Evolutionary conservation across 2,888 invertebrate genomes (phyloP).

Genomic region (Oscheius sp.): DNA sequence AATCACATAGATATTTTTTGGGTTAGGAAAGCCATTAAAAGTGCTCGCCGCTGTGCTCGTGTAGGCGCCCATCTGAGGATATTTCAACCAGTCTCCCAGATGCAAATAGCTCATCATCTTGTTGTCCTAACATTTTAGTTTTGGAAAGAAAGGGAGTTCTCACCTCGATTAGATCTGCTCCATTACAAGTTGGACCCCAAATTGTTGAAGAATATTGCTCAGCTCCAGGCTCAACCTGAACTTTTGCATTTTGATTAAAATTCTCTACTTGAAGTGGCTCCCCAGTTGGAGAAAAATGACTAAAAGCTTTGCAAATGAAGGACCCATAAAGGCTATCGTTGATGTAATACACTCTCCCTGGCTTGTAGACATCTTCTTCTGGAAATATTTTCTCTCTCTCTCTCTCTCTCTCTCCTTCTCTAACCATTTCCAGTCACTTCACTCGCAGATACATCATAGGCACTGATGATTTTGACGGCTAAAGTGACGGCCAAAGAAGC

Average conservation of each 20-base stretch:
- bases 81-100: slow-evolving; percentile 87
- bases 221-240: no score
- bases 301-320: slow-evolving; percentile 94
- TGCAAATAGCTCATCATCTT: slow-evolving; percentile 78
- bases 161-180: slow-evolving; percentile 83
- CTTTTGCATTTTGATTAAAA: no score
- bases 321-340: slow-evolving; percentile 99
- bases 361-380: slow-evolving; percentile 32
- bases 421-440: slow-evolving; percentile 57
- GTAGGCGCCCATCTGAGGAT: slow-evolving; percentile 97
- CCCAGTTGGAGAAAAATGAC: slow-evolving; percentile 84
- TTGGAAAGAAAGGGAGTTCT: no score
- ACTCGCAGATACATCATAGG: slow-evolving; percentile 72
- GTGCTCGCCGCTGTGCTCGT: slow-evolving; percentile 89
- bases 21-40: slow-evolving; percentile 92
- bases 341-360: slow-evolving; percentile 80
- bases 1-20: slow-evolving; percentile 70
- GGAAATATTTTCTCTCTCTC: neutral
- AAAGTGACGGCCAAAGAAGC: slow-evolving; percentile 93
- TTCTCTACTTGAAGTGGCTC: slow-evolving; percentile 75
- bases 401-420: no score
- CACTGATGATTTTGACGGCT: slow-evolving; percentile 84
- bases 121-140: no score
- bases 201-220: slow-evolving; percentile 70
- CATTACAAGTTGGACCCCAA: slow-evolving; percentile 97